These are phyloP conservation scores for Sciurus carolinensis DNA, from an alignment of 2,797 vertebrate species.

Conservation along the genomic window DNA sequence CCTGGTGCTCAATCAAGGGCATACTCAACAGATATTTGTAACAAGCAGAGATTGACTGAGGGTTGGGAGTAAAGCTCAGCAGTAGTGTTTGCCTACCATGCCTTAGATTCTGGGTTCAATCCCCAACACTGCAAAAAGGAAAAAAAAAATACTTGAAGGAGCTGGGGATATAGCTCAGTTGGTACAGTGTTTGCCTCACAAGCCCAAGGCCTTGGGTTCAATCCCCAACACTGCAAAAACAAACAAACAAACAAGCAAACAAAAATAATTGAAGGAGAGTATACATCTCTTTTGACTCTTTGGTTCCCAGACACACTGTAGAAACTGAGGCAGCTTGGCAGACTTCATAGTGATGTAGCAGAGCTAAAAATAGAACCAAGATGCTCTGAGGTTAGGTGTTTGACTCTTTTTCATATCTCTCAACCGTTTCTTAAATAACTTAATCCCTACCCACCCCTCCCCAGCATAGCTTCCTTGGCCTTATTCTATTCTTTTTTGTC, in stretches of 20 bases:
- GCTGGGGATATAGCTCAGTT: too few species aligned
- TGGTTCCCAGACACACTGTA: not conserved
- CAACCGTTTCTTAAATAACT: slow-evolving; percentile 44
- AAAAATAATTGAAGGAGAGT: not conserved
- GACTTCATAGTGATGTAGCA: not conserved
- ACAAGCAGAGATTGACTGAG: not conserved
- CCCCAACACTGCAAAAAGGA: not conserved
- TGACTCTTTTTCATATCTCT: not conserved
- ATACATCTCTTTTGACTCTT: slow-evolving; percentile 5
- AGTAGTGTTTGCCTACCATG: not conserved
- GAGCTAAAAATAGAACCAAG: not conserved
- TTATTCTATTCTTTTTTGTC: slow-evolving; percentile 43
- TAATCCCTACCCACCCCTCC: not conserved
- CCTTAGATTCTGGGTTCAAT: not conserved
- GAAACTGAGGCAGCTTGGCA: slow-evolving; percentile 43
- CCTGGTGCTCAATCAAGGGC: not conserved
- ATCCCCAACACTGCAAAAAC: not conserved
- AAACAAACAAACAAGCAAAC: too few species aligned
- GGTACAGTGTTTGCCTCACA: too few species aligned
- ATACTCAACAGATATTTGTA: not conserved
- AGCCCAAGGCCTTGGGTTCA: too few species aligned
- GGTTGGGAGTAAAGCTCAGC: too few species aligned
- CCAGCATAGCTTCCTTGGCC: not conserved
- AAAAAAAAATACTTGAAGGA: not conserved
- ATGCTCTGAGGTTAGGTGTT: not conserved